Percentiles rank a stretch among this genome's conserved stretches.
Evolutionary conservation across 2,113 vertebrate species (phyloP).

Genomic region (Cyphomyrus discorhynchus): DNA sequence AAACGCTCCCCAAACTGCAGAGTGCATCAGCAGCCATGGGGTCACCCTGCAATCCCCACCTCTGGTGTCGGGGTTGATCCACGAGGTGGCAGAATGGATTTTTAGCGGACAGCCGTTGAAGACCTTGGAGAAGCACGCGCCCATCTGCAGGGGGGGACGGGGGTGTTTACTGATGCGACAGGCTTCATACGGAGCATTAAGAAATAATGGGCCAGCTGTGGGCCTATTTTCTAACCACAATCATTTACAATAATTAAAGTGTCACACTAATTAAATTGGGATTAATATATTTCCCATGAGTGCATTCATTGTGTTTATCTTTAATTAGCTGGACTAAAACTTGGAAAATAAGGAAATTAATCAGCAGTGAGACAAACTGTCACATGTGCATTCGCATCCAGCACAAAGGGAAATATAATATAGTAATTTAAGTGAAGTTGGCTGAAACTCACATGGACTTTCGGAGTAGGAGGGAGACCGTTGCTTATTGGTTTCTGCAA

Average conservation of each 20-base stretch:
- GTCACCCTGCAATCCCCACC: constrained; percentile 55
- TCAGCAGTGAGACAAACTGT: neutral
- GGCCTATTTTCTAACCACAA: neutral
- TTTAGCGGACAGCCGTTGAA: constrained; percentile 97
- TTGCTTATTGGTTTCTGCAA: constrained; percentile 88
- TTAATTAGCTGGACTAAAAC: neutral
- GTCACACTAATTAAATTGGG: constrained; percentile 5
- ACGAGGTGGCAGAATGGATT: constrained; percentile 96
- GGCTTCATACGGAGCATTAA: neutral
- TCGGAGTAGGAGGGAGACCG: constrained; percentile 92
- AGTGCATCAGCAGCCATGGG: neutral
- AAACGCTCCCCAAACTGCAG: neutral
- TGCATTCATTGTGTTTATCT: neutral
- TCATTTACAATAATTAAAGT: constrained; percentile 7
- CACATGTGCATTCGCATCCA: neutral
- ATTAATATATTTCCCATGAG: neutral
- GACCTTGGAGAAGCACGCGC: constrained; percentile 97
- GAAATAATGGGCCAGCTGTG: neutral
- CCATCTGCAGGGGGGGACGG: constrained; percentile 71
- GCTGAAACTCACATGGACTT: constrained; percentile 88
- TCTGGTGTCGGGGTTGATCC: constrained; percentile 98
- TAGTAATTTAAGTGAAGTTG: neutral
- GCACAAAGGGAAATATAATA: neutral
- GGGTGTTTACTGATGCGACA: neutral
- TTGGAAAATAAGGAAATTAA: neutral